Conservation (phyloP, 2,113 vertebrate genomes). For the Eolophus roseicapilla region DNA sequence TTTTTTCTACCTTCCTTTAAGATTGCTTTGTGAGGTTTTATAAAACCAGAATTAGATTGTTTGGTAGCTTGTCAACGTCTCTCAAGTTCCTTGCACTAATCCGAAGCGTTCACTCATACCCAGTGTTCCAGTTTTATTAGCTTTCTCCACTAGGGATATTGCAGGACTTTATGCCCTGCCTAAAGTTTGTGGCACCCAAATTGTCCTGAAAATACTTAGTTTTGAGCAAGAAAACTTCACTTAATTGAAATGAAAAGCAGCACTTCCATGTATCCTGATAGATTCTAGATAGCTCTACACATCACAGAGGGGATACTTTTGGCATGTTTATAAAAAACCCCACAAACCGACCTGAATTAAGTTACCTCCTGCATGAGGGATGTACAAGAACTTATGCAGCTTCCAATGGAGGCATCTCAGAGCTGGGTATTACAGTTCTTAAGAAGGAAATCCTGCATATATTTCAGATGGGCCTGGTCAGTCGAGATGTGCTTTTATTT, state of each 20-base stretch:
- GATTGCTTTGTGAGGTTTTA: not conserved
- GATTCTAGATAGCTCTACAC: not conserved
- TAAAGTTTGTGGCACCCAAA: not conserved
- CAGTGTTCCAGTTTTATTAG: not conserved
- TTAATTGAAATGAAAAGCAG: not conserved
- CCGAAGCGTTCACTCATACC: not conserved
- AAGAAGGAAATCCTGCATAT: not conserved
- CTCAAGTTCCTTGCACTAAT: not conserved
- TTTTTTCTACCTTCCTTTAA: not conserved
- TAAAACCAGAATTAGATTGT: not conserved
- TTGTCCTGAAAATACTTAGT: not conserved
- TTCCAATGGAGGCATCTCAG: not conserved
- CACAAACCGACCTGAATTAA: too few relatives aligned
- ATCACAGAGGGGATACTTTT: not conserved
- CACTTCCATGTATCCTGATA: not conserved
- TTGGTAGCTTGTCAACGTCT: not conserved
- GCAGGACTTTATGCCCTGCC: not conserved
- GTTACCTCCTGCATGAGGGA: not conserved
- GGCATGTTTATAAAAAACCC: rapidly evolving
- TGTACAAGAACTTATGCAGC: not conserved
- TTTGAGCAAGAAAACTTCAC: not conserved
- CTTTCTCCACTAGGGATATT: not conserved
- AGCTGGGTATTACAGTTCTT: not conserved
- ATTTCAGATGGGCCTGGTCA: not conserved
- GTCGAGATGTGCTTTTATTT: rapidly evolving